phyloP scores from a whole-genome alignment of 2,888 invertebrate species.

The Spialia ferax region DNA sequence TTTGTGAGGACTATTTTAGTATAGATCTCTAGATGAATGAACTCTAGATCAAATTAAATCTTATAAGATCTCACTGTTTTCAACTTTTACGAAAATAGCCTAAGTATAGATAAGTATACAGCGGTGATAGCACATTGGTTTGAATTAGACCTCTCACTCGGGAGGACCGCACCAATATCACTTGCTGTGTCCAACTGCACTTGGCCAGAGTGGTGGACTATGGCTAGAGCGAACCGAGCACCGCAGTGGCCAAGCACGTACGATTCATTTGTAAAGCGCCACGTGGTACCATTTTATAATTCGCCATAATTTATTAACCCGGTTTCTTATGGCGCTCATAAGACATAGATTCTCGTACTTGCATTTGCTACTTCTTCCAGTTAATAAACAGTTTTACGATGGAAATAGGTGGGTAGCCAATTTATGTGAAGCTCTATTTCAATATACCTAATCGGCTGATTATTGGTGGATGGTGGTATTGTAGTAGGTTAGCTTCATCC shows the following conservation, averaged over 20 bases:
- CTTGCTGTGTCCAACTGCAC: background rate
- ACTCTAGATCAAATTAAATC: too few species aligned
- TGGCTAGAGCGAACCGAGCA: slow-evolving; percentile 20
- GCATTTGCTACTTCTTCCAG: slow-evolving; percentile 27
- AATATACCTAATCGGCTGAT: too few species aligned
- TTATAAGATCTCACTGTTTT: too few species aligned
- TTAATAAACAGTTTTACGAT: background rate
- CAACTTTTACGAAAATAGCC: too few species aligned
- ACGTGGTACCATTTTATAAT: slow-evolving; percentile 65
- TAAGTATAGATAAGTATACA: too few species aligned
- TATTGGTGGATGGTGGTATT: too few species aligned
- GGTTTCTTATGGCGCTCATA: slow-evolving; percentile 19
- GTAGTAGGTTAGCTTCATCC: too few species aligned
- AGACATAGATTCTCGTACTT: slow-evolving; percentile 12
- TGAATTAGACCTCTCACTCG: too few species aligned
- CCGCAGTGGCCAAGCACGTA: slow-evolving; percentile 74
- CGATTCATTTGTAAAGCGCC: slow-evolving; percentile 76
- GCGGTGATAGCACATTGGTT: too few species aligned
- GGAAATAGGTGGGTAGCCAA: background rate
- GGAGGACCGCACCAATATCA: background rate
- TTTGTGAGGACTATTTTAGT: too few species aligned
- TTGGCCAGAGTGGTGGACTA: background rate
- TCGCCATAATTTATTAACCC: slow-evolving; percentile 66
- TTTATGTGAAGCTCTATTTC: background rate
- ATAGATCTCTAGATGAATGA: too few species aligned